Base-by-base conservation (phyloP, 35 echinoderm and acorn worm species). In the Lytechinus pictus region DNA sequence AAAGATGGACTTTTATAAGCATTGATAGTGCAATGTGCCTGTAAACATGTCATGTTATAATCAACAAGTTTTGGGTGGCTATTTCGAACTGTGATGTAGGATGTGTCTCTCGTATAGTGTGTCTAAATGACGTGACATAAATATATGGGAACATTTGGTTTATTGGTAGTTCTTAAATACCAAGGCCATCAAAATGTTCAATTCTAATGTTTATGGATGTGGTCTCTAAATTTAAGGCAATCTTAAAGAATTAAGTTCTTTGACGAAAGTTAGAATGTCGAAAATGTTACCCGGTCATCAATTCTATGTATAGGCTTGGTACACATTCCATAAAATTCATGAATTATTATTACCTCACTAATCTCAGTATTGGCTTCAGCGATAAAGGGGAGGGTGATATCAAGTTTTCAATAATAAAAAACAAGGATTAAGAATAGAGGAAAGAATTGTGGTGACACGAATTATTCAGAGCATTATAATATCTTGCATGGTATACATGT, bases 1-100 rank as follows among this genome's bases (percentile, higher is more conserved):
- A 54, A 90, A 54, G 29, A 54, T 90, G 29, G 88, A 90, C 88
- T 52, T 90, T 90, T 90, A 90, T 54, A 33, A 52, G n/a, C 88
- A 54, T 90, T 44, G 52, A 14, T 44, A 52, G 9, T 54, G 88
- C 52, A 90, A 90, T 54, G 88, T 79, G 88, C 28, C 3, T 90
- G 52, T 90, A 90, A 29, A 90, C 88, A 90, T 52, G 52, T 24
- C 19, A 16, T 24, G n/a, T 79, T 79, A 79, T 79, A 79, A 79
- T 79, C 66, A 79, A 24, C 66, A 79, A 79, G 66, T 79, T 79
- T 44, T 24, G 3, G 21, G 19, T 79, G 66, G 19, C 66, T 24
- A 24, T 79, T 79, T 44, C 16, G 12, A 8, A 19, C 4, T 4
- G 14, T 79, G 66, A 79, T 14, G 66, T 4, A 79, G 66, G 19